Evolutionary conservation across 1,140 invertebrate genomes (phyloP).

Genomic region (Drosophila funebris): DNA sequence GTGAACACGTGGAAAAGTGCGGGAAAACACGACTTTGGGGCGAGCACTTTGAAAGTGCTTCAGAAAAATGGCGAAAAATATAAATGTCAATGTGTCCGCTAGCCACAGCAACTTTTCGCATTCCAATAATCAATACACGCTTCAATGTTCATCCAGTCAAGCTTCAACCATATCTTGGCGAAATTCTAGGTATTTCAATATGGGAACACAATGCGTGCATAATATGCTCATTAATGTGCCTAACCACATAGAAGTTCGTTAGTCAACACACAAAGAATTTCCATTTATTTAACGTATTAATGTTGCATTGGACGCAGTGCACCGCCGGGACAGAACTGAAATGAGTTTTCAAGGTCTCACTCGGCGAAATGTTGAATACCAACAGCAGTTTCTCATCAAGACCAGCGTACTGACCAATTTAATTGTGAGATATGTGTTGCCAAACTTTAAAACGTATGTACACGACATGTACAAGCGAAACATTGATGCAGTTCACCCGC

Average conservation of each 20-base stretch:
- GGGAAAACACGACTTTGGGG: not conserved
- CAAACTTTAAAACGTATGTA: no score
- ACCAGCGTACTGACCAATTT: slow-evolving; percentile 17
- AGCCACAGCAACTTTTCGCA: slow-evolving; percentile 6
- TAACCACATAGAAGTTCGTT: slow-evolving; percentile 22
- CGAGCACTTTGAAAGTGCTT: slow-evolving; percentile 14
- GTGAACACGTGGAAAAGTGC: slow-evolving; percentile 11
- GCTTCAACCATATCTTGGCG: not conserved
- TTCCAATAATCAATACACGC: slow-evolving; percentile 15
- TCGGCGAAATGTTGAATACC: not conserved
- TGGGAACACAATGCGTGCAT: not conserved
- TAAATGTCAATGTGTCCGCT: slow-evolving; percentile 18
- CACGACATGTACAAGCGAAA: slow-evolving; percentile 54
- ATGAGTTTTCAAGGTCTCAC: slow-evolving; percentile 45
- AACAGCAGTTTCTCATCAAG: not conserved
- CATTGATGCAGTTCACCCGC: slow-evolving; percentile 49
- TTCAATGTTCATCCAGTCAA: not conserved
- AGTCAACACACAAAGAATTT: not conserved
- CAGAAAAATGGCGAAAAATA: slow-evolving; percentile 10
- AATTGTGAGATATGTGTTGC: slow-evolving; percentile 60
- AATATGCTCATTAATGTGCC: slow-evolving; percentile 36
- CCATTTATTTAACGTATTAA: not conserved
- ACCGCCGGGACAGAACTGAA: slow-evolving; percentile 22
- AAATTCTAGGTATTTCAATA: not conserved
- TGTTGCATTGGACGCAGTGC: not conserved